Evolutionary conservation across 2,888 invertebrate genomes (phyloP).

Genomic region (Icerya purchasi): DNA sequence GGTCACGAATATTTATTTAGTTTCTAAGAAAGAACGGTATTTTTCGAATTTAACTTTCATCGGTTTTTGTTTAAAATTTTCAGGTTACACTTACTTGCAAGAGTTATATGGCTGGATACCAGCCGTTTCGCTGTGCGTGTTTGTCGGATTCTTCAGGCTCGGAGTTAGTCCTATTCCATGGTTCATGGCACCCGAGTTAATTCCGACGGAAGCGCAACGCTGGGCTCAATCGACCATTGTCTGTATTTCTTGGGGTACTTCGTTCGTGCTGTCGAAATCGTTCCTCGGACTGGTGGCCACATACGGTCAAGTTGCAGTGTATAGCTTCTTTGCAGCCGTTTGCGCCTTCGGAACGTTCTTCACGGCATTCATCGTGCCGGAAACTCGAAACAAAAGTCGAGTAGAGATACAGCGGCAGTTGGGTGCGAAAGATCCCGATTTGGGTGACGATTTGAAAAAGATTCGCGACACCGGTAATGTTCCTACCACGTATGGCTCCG

Average conservation of each 20-base stretch:
- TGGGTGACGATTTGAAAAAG: background rate
- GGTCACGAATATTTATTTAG: too few species aligned
- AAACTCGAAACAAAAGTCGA: slow-evolving; percentile 17
- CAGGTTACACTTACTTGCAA: slow-evolving; percentile 10
- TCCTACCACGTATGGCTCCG: background rate
- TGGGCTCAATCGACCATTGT: slow-evolving; percentile 11
- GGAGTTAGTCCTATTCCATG: slow-evolving; percentile 28
- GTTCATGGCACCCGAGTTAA: slow-evolving; percentile 26
- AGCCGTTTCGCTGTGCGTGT: slow-evolving; percentile 23
- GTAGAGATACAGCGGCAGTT: slow-evolving; percentile 13
- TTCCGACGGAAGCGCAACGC: slow-evolving; percentile 9
- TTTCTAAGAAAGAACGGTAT: too few species aligned
- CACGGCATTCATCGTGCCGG: slow-evolving; percentile 16
- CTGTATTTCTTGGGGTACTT: slow-evolving; percentile 7
- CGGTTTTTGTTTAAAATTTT: too few species aligned
- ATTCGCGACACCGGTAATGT: background rate
- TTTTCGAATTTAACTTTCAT: too few species aligned
- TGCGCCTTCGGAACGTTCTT: slow-evolving; percentile 16
- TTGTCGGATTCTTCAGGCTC: slow-evolving; percentile 25
- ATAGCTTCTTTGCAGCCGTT: slow-evolving; percentile 13
- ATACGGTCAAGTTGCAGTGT: slow-evolving; percentile 10
- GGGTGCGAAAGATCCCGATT: background rate
- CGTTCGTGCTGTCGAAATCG: slow-evolving; percentile 8
- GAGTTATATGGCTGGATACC: slow-evolving; percentile 23
- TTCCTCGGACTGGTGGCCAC: slow-evolving; percentile 1